A percentile compares a stretch with the other conserved stretches of the same genome.
These are phyloP conservation scores for Ceratosolen fusciceps DNA, from an alignment of 1,140 invertebrate genomes.

Conservation along the genomic window DNA sequence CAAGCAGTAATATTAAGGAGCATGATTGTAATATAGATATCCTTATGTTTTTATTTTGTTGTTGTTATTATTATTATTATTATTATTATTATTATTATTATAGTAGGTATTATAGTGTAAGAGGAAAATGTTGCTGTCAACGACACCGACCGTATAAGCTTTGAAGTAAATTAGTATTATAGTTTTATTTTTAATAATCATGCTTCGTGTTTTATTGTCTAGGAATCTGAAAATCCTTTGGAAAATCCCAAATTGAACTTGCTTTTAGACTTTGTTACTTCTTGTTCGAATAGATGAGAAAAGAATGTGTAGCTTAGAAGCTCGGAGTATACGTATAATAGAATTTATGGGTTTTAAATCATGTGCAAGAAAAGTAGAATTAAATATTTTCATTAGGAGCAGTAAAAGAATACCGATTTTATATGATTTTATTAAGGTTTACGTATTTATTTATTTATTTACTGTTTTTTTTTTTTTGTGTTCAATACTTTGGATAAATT, in stretches of 20 bases:
- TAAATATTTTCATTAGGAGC: conserved; percentile 12
- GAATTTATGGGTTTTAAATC: conserved; percentile 9
- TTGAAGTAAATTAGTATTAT: not conserved
- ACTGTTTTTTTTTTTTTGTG: conserved; percentile 46
- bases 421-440: not conserved
- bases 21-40: not conserved
- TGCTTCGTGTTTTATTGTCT: not conserved
- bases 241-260: conserved; percentile 21
- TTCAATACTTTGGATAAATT: not conserved
- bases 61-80: too few relatives aligned
- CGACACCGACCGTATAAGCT: not conserved
- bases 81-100: too few relatives aligned
- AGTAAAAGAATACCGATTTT: conserved; percentile 1
- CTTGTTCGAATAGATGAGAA: conserved; percentile 44
- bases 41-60: not conserved
- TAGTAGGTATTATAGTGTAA: not conserved
- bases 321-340: conserved; percentile 35
- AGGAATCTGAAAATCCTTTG: conserved; percentile 3
- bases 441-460: too few relatives aligned
- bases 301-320: not conserved
- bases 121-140: not conserved
- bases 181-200: not conserved
- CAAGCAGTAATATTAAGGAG: not conserved
- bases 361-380: not conserved
- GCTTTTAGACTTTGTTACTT: conserved; percentile 43